phyloP scores from a whole-genome alignment of 2,113 vertebrate species.

The Neogale vison region DNA sequence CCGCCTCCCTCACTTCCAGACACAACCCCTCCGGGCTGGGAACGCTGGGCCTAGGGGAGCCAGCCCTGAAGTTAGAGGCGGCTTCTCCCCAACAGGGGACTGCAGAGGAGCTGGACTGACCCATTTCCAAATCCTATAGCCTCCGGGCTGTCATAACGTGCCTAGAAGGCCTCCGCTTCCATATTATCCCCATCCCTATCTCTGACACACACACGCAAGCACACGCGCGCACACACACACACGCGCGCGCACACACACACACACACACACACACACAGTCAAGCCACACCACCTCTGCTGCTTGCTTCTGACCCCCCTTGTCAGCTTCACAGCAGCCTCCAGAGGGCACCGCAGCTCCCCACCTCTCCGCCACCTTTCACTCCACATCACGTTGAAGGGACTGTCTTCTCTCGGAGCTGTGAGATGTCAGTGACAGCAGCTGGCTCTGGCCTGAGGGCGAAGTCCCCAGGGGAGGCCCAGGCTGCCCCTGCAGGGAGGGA shows the following conservation, averaged over 20 bases:
- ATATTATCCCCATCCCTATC: neutral
- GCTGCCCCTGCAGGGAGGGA: neutral
- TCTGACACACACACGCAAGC: neutral
- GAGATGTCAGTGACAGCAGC: neutral
- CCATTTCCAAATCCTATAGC: neutral
- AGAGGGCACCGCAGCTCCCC: neutral
- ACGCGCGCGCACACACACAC: neutral
- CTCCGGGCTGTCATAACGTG: neutral
- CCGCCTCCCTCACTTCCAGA: neutral
- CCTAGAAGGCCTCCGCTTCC: neutral
- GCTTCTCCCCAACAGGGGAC: fast-evolving
- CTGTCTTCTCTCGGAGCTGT: neutral
- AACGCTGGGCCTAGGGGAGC: no score
- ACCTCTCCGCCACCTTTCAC: neutral
- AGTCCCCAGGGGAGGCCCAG: neutral
- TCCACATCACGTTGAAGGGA: neutral
- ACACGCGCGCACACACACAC: neutral
- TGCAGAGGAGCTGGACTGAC: neutral
- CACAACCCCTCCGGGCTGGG: neutral
- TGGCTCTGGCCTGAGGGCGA: neutral
- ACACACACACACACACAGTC: no score
- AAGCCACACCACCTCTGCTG: neutral
- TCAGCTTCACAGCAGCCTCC: neutral
- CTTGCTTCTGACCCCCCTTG: neutral
- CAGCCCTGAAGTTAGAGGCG: neutral